Conservation (phyloP, 1,140 invertebrate species). For the Drosophila parvula region DNA sequence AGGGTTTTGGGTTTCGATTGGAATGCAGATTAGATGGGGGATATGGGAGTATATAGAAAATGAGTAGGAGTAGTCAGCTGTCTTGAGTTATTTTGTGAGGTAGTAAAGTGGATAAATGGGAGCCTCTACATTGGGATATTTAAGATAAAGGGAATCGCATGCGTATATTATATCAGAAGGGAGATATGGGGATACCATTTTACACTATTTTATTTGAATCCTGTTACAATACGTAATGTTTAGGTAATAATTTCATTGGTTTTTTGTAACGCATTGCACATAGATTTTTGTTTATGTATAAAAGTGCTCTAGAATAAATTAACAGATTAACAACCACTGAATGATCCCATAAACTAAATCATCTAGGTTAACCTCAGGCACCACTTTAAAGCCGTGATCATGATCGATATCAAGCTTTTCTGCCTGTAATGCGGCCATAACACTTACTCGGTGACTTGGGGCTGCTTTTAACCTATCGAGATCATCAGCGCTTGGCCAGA, state of each 20-base stretch:
- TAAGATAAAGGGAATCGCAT: not conserved
- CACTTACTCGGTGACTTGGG: conserved; percentile 39
- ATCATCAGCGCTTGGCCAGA: conserved; percentile 15
- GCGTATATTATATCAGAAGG: not conserved
- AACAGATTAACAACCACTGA: conserved; percentile 10
- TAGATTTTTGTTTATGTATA: no score
- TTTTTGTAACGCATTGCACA: no score
- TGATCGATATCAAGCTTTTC: conserved; percentile 14
- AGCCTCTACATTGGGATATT: not conserved
- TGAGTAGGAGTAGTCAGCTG: conserved; percentile 13
- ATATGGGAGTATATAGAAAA: conserved; percentile 1
- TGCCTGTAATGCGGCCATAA: conserved; percentile 25
- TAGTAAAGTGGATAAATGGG: conserved; percentile 4
- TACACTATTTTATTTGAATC: no score
- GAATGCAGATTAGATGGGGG: conserved; percentile 44
- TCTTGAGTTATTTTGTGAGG: conserved; percentile 13
- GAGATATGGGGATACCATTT: not conserved
- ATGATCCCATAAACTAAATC: conserved; percentile 17
- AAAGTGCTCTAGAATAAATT: not conserved
- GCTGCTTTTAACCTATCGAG: conserved; percentile 27
- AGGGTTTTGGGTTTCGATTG: conserved; percentile 38
- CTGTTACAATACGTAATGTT: no score
- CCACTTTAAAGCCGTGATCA: conserved; percentile 8
- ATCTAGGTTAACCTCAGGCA: conserved; percentile 8
- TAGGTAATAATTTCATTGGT: no score